phyloP scores from a whole-genome alignment of 2,113 vertebrate genomes.

The Campylomormyrus tamandua region DNA sequence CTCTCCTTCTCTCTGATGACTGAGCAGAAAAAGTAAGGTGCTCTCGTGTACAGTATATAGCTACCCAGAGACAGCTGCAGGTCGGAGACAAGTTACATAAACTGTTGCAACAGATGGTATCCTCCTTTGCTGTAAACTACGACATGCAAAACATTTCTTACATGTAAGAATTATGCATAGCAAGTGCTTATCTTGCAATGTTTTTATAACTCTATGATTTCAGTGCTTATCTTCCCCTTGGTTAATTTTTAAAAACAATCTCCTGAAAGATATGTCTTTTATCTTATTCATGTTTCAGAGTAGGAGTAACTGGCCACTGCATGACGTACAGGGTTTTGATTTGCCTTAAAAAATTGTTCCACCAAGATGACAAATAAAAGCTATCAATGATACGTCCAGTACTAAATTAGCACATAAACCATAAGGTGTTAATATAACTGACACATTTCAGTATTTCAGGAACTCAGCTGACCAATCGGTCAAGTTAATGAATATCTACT shows the following conservation, averaged over 20 bases:
- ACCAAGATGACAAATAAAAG: neutral
- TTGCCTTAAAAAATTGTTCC: neutral
- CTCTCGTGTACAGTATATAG: neutral
- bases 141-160: neutral
- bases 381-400: neutral
- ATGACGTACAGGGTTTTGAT: neutral
- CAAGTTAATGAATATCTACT: neutral
- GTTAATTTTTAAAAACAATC: neutral
- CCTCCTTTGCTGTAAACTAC: neutral
- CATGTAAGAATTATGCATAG: neutral
- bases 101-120: neutral
- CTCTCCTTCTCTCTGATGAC: neutral
- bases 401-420: neutral
- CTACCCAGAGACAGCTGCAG: neutral
- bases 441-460: neutral
- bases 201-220: neutral
- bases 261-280: neutral
- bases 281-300: neutral
- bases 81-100: neutral
- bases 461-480: neutral
- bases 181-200: neutral
- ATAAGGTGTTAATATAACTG: neutral
- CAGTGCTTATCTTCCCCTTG: slow-evolving; percentile 25
- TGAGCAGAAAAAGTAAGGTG: neutral
- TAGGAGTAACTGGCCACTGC: neutral